Conservation (phyloP, 1,140 invertebrate species). For the Philaenus spumarius region DNA sequence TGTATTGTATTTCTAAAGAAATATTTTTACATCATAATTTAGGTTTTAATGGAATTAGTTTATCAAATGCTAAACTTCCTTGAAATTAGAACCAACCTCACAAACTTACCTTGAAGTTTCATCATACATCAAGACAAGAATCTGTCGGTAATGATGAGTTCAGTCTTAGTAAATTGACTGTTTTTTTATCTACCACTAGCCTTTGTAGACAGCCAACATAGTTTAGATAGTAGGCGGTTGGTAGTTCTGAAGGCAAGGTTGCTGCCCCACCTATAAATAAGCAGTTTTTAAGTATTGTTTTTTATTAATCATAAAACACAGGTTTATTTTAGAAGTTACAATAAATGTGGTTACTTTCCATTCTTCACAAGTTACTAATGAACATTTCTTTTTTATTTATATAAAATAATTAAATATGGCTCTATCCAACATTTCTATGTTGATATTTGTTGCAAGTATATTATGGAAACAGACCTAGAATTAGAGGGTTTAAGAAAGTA, state of each 20-base stretch:
- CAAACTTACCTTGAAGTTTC: not conserved
- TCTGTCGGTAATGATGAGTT: constrained; percentile 13
- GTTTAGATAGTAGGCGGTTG: constrained; percentile 19
- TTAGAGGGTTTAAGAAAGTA: too few relatives aligned
- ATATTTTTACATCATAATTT: too few relatives aligned
- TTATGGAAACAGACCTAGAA: too few relatives aligned
- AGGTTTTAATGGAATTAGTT: too few relatives aligned
- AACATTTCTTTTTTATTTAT: too few relatives aligned
- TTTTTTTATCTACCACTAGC: constrained; percentile 14
- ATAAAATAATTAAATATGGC: too few relatives aligned
- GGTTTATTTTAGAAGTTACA: not conserved
- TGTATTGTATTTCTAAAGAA: too few relatives aligned
- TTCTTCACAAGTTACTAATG: not conserved
- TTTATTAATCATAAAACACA: not conserved
- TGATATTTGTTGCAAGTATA: too few relatives aligned
- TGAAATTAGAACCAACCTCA: too few relatives aligned
- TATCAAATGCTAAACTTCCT: too few relatives aligned
- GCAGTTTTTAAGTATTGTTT: too few relatives aligned
- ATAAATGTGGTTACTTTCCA: not conserved
- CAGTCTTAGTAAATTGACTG: constrained; percentile 13
- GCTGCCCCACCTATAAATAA: constrained; percentile 18
- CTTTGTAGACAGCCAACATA: constrained; percentile 21
- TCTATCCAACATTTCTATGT: too few relatives aligned
- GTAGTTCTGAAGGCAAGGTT: constrained; percentile 17
- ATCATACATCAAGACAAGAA: constrained; percentile 8